Evolutionary conservation across 2,797 vertebrate genomes (phyloP), one percentile per base, ranked within the genome.

Genomic region (Pempheris klunzingeri): DNA sequence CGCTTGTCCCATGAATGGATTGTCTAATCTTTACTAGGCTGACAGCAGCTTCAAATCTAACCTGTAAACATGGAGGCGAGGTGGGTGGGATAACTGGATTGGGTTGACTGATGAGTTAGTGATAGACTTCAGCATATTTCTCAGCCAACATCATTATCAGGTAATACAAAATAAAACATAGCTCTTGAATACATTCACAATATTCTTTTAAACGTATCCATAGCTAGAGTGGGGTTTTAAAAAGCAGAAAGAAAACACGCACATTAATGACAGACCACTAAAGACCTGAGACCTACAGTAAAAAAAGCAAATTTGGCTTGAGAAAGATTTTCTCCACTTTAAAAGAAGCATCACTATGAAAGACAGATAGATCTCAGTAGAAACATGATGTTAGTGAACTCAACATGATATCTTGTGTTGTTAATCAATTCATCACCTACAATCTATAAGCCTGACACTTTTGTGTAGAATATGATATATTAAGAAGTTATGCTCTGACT

Each of bases 221-320:
- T 64, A 80, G 64, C 84, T 83, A 85, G 54, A 75, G 52, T 62
- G 24, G 58, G 74, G 46, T 72, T 69, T 83, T 69, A 79, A 81
- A 78, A 82, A 83, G 66, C 66, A 70, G 52, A 71, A 80, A 83
- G 18, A 41, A 81, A 74, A 68, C 22, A 76, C 83, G 64, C 77
- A 78, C 36, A 46, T 71, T 59, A 65, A 17, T 49, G 55, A 87
- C 26, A 43, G 61, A 74, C n/a, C 41, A 66, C 77, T 87, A 89
- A 86, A 84, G 59, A 88, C 88, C 92, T 94, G 92, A 94, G 92
- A 87, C 67, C 92, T 94, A 93, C 64, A 59, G 77, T 82, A 81
- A 77, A 80, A 87, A 88, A 17, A 62, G 73, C 69, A 73, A 83
- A 90, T 92, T 94, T 94, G 91, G 90, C 90, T 92, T 92, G 80